Evolutionary conservation across 1,140 invertebrate species (phyloP).

Genomic region (Pantala flavescens): DNA sequence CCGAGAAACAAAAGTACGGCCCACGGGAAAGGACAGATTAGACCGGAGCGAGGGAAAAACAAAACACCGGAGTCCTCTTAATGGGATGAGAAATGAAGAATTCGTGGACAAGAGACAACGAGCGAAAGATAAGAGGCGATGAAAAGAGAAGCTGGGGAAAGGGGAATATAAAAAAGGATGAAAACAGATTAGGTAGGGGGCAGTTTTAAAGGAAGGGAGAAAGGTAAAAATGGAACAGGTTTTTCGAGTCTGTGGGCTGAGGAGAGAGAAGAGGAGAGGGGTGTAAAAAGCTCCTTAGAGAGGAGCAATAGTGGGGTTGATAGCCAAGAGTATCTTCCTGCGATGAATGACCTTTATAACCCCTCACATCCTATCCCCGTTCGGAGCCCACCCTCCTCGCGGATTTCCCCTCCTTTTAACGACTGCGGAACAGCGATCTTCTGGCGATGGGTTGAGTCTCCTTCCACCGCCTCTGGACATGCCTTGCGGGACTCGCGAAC

Average conservation of each 20-base stretch:
- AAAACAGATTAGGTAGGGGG: not conserved
- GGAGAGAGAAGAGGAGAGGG: not conserved
- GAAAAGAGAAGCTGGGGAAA: not conserved
- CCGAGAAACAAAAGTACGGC: too few relatives aligned
- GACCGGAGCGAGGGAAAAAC: not conserved
- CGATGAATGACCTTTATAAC: not conserved
- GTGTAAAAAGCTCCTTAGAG: constrained; percentile 7
- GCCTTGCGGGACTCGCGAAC: constrained; percentile 1
- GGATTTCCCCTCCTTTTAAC: not conserved
- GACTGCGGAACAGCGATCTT: too few relatives aligned
- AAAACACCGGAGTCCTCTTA: not conserved
- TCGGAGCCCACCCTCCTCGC: not conserved
- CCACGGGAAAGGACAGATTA: too few relatives aligned
- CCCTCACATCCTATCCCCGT: not conserved
- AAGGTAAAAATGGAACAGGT: not conserved
- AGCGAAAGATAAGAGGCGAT: not conserved
- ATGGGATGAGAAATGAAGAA: too few relatives aligned
- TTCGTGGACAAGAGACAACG: not conserved
- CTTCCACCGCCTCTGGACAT: not conserved
- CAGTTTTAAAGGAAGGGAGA: not conserved
- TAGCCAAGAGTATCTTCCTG: not conserved
- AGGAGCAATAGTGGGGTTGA: not conserved
- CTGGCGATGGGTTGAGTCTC: not conserved
- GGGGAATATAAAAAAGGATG: not conserved
- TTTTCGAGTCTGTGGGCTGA: constrained; percentile 4